Conservation (phyloP, 2,888 invertebrate genomes). For the Pandemis corylana region DNA sequence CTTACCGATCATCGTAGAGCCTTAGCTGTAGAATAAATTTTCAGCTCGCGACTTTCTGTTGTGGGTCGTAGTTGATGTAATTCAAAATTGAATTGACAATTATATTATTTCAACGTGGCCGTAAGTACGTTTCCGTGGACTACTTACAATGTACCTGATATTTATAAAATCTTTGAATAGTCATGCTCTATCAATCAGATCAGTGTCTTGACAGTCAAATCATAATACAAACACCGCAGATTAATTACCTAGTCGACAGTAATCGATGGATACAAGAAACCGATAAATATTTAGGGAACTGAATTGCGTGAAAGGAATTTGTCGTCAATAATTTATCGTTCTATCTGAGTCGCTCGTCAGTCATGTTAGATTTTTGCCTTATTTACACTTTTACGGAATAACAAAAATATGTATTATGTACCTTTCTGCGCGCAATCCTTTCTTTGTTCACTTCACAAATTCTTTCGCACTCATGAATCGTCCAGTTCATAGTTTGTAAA, state of each 20-base stretch:
- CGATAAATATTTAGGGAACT: constrained; percentile 37
- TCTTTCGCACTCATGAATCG: constrained; percentile 66
- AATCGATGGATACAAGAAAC: constrained; percentile 32
- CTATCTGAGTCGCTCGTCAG: not conserved
- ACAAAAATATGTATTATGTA: constrained; percentile 50
- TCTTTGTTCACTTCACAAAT: constrained; percentile 79
- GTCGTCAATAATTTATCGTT: constrained; percentile 22
- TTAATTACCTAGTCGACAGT: constrained; percentile 37
- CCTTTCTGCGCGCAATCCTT: constrained; percentile 74
- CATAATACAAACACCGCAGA: constrained; percentile 38
- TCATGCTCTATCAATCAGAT: not conserved
- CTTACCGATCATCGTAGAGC: not conserved
- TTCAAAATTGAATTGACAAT: not conserved
- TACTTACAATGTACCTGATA: not conserved
- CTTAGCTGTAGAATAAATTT: not conserved
- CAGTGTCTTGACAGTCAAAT: constrained; percentile 13
- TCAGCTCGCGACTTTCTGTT: not conserved
- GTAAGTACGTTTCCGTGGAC: not conserved
- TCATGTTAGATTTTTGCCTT: not conserved
- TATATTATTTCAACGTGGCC: not conserved
- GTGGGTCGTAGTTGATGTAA: not conserved
- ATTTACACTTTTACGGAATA: not conserved
- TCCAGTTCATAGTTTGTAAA: constrained; percentile 45
- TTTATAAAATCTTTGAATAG: constrained; percentile 6
- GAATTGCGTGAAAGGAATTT: constrained; percentile 35